Evolutionary conservation across 2,113 vertebrate genomes (phyloP), one percentile per base, ranked within the genome.

Genomic region (Sylvilagus bachmani): DNA sequence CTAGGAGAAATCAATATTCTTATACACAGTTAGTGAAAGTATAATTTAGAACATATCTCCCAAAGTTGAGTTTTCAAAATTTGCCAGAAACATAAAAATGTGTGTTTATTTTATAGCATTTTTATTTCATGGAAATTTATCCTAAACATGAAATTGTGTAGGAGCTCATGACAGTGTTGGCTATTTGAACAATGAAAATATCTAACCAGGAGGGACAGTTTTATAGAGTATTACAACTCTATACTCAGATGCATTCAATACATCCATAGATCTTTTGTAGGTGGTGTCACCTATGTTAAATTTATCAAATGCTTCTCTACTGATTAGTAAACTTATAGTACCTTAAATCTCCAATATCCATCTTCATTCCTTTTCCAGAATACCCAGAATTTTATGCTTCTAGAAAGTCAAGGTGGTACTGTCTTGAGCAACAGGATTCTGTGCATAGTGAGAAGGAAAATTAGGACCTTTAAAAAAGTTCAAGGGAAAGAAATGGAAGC

Each of bases 181-280:
- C 66, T 74, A 9, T 51, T 64, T 53, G 24, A n/a, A 36, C 25
- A 49, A 55, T 73, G 3, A 55, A 55, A 66, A n/a, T 71, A 66
- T 66, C 25, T 3, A 86, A 55, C 21, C 14, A 44, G 14, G 14
- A 67, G n/a, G n/a, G n/a, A 51, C n/a, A n/a, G 79, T 36, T 90
- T 58, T 25, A 44, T 44, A 36, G 58, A 12, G 38, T 24, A 62
- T 51, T 58, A 25, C 10, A 38, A 14, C 4, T 33, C 4, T 16
- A 55, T 25, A 12, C 0, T 1, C 5, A 31, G 1, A 0, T 9
- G 13, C 16, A 21, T 64, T 82, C 49, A 31, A 10, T 27, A 2
- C 25, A 69, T n/a, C 14, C 38, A 21, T 61, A 51, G 24, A 31
- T 55, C 36, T n/a, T 33, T 66, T 74, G 51, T 58, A 36, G 44